These are phyloP conservation scores for Lanistes nyassanus DNA, from an alignment of 1,140 invertebrate genomes.

Conservation along the genomic window DNA sequence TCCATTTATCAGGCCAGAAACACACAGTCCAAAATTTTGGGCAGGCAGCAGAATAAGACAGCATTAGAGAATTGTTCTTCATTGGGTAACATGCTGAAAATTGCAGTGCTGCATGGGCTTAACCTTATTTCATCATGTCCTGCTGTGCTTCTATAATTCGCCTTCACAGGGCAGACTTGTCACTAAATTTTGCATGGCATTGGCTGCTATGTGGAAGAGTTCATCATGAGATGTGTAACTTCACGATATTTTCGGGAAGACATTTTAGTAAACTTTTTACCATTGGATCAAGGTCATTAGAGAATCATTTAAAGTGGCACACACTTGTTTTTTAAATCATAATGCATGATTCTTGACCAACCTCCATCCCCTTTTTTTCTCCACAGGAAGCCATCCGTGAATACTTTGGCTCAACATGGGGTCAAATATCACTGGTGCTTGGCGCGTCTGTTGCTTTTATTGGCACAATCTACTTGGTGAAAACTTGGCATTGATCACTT, in stretches of 20 bases:
- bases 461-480: slow-evolving; percentile 35
- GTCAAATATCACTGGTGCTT: slow-evolving; percentile 44
- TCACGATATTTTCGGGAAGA: background rate
- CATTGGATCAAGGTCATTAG: background rate
- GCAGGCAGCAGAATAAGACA: too few relatives aligned
- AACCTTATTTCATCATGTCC: too few relatives aligned
- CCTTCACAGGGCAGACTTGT: too few relatives aligned
- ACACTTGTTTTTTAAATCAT: background rate
- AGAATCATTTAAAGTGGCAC: background rate
- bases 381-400: slow-evolving; percentile 59
- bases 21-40: too few relatives aligned
- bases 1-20: too few relatives aligned
- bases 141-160: too few relatives aligned
- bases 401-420: slow-evolving; percentile 58
- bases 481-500: slow-evolving; percentile 11
- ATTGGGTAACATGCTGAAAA: too few relatives aligned
- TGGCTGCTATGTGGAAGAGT: too few relatives aligned
- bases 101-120: too few relatives aligned
- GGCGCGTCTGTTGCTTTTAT: slow-evolving; percentile 30
- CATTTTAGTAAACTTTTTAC: background rate
- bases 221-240: too few relatives aligned
- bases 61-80: too few relatives aligned
- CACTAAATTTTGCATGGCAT: too few relatives aligned
- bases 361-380: slow-evolving; percentile 13
- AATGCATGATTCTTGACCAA: background rate